Conservation (phyloP, 2,113 vertebrate genomes). For the Capra hircus region DNA sequence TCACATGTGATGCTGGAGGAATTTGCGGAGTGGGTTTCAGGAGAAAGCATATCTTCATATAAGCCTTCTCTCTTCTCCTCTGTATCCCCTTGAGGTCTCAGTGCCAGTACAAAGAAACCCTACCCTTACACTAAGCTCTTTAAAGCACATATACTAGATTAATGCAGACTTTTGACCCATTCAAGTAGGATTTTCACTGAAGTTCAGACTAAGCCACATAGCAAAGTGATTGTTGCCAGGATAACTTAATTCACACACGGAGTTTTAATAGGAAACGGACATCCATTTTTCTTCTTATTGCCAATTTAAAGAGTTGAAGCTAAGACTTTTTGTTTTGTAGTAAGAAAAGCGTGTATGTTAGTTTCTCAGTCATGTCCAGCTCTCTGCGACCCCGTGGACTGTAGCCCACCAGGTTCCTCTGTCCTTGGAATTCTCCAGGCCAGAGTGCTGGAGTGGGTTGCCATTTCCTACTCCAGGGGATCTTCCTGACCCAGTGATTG, state of each 20-base stretch:
- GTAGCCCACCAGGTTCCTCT: background rate
- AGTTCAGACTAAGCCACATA: background rate
- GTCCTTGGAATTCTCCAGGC: background rate
- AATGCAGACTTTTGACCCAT: background rate
- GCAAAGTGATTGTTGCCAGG: background rate
- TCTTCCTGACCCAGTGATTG: background rate
- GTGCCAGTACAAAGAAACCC: background rate
- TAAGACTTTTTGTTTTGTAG: background rate
- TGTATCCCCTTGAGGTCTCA: background rate
- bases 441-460: background rate
- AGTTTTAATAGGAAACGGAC: background rate
- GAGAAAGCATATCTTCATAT: background rate
- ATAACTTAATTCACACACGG: background rate
- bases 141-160: background rate
- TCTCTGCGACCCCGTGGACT: background rate
- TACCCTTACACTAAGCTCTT: background rate
- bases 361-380: background rate
- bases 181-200: background rate
- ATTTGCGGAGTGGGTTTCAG: background rate
- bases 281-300: background rate
- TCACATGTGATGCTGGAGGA: background rate
- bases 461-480: background rate
- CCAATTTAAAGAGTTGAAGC: background rate
- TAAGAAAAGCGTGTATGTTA: background rate
- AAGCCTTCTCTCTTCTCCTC: background rate